A percentile compares a stretch with the other conserved stretches of the same genome.
Conservation (phyloP, 2,113 vertebrate species). For the Sakesphorus luctuosus region DNA sequence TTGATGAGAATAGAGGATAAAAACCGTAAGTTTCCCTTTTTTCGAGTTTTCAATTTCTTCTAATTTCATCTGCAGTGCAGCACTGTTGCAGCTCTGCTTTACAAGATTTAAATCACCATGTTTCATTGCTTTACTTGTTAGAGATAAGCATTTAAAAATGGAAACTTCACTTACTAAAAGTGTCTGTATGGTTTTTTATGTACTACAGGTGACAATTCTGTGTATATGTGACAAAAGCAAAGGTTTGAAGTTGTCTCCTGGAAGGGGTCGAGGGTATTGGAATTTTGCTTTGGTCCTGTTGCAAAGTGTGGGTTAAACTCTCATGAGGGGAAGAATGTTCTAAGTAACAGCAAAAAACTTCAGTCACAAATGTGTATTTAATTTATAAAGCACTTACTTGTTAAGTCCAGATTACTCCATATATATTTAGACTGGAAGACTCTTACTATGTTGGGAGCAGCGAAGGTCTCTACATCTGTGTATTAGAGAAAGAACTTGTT, state of each 20-base stretch:
- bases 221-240: accelerated
- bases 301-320: background rate
- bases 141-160: background rate
- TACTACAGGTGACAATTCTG: background rate
- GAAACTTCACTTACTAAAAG: background rate
- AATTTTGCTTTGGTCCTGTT: background rate
- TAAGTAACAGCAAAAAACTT: background rate
- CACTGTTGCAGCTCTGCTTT: background rate
- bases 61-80: background rate
- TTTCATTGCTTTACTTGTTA: background rate
- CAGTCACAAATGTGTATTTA: background rate
- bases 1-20: background rate
- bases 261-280: background rate
- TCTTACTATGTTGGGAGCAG: background rate
- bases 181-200: background rate
- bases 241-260: background rate
- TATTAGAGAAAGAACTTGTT: background rate
- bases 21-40: background rate
- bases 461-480: background rate
- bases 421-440: background rate
- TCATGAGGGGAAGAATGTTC: background rate
- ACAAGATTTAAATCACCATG: background rate
- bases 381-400: background rate
- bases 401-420: background rate
- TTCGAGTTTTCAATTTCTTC: background rate